Evolutionary conservation across 1,140 invertebrate genomes (phyloP).

Genomic region (Venustaconcha ellipsiformis): DNA sequence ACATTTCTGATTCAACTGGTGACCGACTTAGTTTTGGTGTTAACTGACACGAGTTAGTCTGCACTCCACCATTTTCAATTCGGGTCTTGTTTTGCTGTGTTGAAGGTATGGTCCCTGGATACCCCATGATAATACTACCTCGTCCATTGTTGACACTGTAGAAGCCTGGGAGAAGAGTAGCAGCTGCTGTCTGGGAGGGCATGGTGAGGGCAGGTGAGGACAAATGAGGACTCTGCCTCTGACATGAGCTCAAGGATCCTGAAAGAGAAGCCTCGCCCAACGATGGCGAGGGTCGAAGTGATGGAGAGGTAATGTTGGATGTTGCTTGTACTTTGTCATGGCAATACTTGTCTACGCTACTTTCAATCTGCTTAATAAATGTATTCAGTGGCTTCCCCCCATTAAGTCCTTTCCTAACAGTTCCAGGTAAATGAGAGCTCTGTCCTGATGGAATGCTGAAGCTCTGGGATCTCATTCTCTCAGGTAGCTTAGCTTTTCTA

Average conservation of each 20-base stretch:
- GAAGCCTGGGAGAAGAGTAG: background rate
- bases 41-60: background rate
- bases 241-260: no score
- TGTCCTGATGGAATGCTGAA: no score
- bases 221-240: no score
- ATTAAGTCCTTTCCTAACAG: slow-evolving; percentile 2
- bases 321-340: slow-evolving; percentile 14
- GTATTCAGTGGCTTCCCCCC: slow-evolving; percentile 33
- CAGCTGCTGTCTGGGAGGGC: no score
- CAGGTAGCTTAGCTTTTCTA: slow-evolving; percentile 22
- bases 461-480: slow-evolving; percentile 1
- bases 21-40: background rate
- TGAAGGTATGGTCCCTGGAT: background rate
- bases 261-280: no score
- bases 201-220: no score
- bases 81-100: background rate
- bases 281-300: no score
- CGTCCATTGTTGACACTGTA: slow-evolving; percentile 6
- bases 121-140: background rate
- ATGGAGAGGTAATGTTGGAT: no score
- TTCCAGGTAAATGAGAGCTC: background rate
- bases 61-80: background rate
- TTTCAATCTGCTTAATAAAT: slow-evolving; percentile 47
- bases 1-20: background rate
- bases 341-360: slow-evolving; percentile 52